Percentiles rank a stretch among this genome's conserved stretches.
These are phyloP conservation scores for Prunella strophiata DNA, from an alignment of 2,797 vertebrate genomes.

Conservation along the genomic window DNA sequence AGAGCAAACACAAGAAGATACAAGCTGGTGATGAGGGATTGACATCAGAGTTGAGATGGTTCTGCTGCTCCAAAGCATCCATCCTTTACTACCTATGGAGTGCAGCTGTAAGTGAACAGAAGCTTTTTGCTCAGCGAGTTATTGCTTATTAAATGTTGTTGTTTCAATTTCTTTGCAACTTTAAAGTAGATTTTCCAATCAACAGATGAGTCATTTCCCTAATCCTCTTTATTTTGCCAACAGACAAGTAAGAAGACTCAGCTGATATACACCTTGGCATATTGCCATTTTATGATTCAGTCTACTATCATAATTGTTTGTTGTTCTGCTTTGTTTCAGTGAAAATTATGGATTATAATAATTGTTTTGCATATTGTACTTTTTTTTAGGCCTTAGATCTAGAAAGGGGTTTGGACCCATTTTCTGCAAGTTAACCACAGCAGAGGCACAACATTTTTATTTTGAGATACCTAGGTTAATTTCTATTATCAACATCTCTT, in stretches of 20 bases:
- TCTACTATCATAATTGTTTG: conserved; percentile 25
- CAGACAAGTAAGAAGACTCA: not conserved
- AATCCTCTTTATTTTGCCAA: conserved; percentile 54
- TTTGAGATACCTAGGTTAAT: not conserved
- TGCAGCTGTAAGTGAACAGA: not conserved
- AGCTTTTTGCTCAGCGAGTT: not conserved
- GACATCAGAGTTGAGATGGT: not conserved
- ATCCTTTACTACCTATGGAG: not conserved
- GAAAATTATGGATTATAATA: conserved; percentile 25
- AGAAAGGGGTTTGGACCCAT: not conserved
- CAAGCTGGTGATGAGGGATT: not conserved
- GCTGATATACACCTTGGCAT: conserved; percentile 9
- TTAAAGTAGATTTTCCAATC: conserved; percentile 42
- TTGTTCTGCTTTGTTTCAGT: conserved; percentile 34
- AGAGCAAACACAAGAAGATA: not conserved
- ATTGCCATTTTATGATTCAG: conserved; percentile 15
- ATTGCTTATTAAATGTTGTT: not conserved
- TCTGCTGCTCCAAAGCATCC: not conserved
- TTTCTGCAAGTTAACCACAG: not conserved
- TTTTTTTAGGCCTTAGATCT: not conserved
- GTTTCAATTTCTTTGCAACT: not conserved
- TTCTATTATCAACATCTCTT: conserved; percentile 22
- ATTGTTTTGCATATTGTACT: not conserved
- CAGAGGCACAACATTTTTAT: not conserved
- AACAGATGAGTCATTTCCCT: conserved; percentile 37